Conservation (phyloP, 2,888 invertebrate genomes). For the Drosophila emarginata region DNA sequence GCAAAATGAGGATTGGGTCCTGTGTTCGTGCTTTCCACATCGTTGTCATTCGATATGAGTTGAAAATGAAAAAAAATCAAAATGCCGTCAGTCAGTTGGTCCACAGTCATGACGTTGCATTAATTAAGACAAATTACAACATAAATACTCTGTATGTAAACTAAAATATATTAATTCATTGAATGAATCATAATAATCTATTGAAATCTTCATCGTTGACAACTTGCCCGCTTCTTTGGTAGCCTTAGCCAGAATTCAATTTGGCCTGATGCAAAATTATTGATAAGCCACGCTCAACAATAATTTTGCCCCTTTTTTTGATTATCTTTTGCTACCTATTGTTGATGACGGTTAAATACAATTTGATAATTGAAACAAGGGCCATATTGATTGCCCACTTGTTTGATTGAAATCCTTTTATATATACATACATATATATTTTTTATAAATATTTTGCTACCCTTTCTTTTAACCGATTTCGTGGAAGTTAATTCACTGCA, state of each 20-base stretch:
- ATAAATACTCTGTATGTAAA: conserved; percentile 17
- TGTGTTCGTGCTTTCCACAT: conserved; percentile 76
- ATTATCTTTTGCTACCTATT: conserved; percentile 23
- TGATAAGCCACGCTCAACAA: conserved; percentile 54
- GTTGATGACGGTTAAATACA: conserved; percentile 63
- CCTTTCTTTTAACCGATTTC: conserved; percentile 48
- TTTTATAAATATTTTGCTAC: conserved; percentile 33
- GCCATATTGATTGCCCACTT: conserved; percentile 65
- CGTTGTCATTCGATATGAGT: conserved; percentile 75
- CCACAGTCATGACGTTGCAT: conserved; percentile 63
- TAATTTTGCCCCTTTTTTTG: conserved; percentile 23
- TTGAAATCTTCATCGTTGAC: conserved; percentile 52
- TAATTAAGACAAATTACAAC: conserved; percentile 53
- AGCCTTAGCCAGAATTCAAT: conserved; percentile 42
- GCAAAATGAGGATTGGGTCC: conserved; percentile 11
- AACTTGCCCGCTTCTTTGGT: conserved; percentile 64
- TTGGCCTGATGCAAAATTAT: conserved; percentile 41
- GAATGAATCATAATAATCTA: conserved; percentile 16
- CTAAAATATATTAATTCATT: conserved; percentile 57
- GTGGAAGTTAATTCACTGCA: conserved; percentile 64
- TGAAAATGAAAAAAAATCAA: conserved; percentile 63
- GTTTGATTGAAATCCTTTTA: conserved; percentile 50
- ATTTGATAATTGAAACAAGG: conserved; percentile 60
- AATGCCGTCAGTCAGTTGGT: conserved; percentile 69
- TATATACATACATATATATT: conserved; percentile 11